Evolutionary conservation across 2,113 vertebrate genomes (phyloP), one percentile per base, ranked within the genome.

Genomic region (Numida meleagris): DNA sequence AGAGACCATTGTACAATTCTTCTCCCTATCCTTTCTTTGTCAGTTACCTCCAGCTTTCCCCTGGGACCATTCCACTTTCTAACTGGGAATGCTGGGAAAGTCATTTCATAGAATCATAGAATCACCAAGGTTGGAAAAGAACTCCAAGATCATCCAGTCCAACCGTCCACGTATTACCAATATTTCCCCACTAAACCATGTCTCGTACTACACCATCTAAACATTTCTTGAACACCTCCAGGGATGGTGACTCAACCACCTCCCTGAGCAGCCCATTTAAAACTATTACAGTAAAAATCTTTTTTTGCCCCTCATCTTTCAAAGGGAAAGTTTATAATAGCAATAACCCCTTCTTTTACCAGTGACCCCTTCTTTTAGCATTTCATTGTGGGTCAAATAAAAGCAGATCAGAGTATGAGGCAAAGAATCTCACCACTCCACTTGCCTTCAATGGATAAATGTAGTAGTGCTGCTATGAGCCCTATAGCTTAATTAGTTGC

Each of bases 401-500:
- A 97, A 91, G 89, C 94, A 79, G 89, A 79, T 86, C 87, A 67
- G 88, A 89, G 75, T 27, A 40, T 67, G 62, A 58, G 95, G 78
- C 78, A 58, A 62, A 82, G 94, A 93, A 91, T 82, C 83, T 90
- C 89, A 65, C 72, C 43, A 9, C 81, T 92, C 89, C 90, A 82
- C 83, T 91, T 88, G 66, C 90, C 91, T 86, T 90, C 81, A n/a
- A 70, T 92, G 95, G 94, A 97, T 97, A 93, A 96, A 97, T 93
- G 96, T 82, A 96, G 94, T 87, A 97, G 91, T 95, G 96, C 89
- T 97, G 90, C 75, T 48, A 89, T 45, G 95, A 88, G 84, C 95
- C 81, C 53, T 92, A 89, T 58, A 97, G 95, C 96, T 98, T 97
- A 98, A 98, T 97, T 97, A 97, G 96, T 97, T 96, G 91, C 97